A percentile compares a stretch with the other conserved stretches of the same genome.
Conservation (phyloP, 2,888 invertebrate species). For the Byasa hedistus region DNA sequence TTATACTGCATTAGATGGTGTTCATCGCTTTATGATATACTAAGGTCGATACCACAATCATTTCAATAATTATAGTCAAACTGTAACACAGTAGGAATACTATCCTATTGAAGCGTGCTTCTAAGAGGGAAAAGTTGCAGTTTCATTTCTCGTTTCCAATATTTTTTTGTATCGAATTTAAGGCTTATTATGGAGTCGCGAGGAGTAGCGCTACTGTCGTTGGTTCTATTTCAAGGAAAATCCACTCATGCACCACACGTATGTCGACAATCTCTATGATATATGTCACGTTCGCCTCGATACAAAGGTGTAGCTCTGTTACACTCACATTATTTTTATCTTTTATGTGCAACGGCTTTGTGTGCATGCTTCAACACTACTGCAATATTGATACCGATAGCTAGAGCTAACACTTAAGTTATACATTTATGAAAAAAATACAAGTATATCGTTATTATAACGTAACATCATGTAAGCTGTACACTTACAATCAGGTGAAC, state of each 20-base stretch:
- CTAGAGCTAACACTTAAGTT: no score
- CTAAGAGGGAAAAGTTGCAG: background rate
- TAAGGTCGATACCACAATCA: no score
- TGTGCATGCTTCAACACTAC: background rate
- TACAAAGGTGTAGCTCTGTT: slow-evolving; percentile 17
- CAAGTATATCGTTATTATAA: no score
- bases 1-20: no score
- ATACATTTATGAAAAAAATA: no score
- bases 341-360: background rate
- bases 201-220: slow-evolving; percentile 14
- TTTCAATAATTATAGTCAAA: no score
- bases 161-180: slow-evolving; percentile 5
- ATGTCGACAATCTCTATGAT: slow-evolving; percentile 28
- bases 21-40: no score
- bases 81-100: no score
- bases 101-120: no score
- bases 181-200: slow-evolving; percentile 17
- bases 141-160: background rate
- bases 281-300: slow-evolving; percentile 25
- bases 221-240: slow-evolving; percentile 22
- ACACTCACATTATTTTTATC: slow-evolving; percentile 11
- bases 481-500: no score
- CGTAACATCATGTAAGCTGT: no score
- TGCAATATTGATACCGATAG: background rate
- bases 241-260: slow-evolving; percentile 25